phyloP scores from a whole-genome alignment of 2,888 invertebrate genomes.

The Oscheius sp. region DNA sequence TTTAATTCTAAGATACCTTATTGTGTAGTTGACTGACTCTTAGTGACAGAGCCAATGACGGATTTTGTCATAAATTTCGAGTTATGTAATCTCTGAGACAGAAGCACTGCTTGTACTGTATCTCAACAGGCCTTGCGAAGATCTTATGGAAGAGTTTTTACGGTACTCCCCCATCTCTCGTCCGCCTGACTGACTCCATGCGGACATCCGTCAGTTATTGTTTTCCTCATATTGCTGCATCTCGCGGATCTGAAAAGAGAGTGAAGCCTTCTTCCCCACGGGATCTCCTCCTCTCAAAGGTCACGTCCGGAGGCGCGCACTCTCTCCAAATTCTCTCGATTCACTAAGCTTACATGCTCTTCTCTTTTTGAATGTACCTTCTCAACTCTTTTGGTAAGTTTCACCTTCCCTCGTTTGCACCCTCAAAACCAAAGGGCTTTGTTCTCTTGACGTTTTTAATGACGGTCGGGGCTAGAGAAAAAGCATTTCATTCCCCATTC shows the following conservation, averaged over 20 bases:
- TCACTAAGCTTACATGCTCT: constrained; percentile 22
- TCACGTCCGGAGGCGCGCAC: constrained; percentile 22
- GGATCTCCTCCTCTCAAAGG: constrained; percentile 30
- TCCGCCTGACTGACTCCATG: neutral
- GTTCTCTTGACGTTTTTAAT: constrained; percentile 4
- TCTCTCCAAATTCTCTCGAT: constrained; percentile 4
- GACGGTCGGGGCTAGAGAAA: neutral
- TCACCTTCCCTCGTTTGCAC: neutral
- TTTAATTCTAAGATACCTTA: too few relatives aligned
- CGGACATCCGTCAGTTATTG: constrained; percentile 28
- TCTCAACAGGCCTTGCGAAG: too few relatives aligned
- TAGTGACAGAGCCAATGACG: too few relatives aligned
- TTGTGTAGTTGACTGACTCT: too few relatives aligned
- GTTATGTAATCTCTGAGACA: too few relatives aligned
- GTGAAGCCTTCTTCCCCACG: constrained; percentile 18
- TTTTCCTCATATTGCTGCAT: constrained; percentile 7
- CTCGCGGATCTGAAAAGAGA: constrained; percentile 1
- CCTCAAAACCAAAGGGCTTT: neutral
- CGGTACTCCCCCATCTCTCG: too few relatives aligned
- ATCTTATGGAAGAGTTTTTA: too few relatives aligned
- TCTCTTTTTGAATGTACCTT: constrained; percentile 23
- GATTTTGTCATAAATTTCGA: too few relatives aligned
- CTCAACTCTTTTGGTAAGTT: constrained; percentile 37
- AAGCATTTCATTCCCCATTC: neutral
- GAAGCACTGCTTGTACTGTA: too few relatives aligned